Evolutionary conservation across 2,797 vertebrate species (phyloP).

Genomic region (Lerista edwardsae): DNA sequence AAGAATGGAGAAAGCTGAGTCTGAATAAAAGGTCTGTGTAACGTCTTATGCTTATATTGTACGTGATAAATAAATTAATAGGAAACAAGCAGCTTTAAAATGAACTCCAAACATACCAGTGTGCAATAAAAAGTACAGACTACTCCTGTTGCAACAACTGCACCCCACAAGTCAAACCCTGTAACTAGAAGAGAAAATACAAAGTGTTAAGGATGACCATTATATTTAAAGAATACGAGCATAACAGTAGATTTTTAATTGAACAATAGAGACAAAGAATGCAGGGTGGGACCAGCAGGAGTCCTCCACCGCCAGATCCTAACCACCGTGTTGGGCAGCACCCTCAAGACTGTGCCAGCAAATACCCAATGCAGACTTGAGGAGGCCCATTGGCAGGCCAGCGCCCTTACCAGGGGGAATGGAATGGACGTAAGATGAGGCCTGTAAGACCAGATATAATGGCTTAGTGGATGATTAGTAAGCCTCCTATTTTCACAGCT

Average conservation of each 20-base stretch:
- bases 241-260: neutral
- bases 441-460: neutral
- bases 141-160: slow-evolving; percentile 89
- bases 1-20: neutral
- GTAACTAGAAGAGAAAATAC: slow-evolving; percentile 81
- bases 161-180: slow-evolving; percentile 92
- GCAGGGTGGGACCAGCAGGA: no score
- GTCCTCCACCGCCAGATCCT: no score
- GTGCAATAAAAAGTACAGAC: slow-evolving; percentile 98
- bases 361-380: no score
- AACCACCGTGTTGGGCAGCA: no score
- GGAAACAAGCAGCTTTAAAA: slow-evolving; percentile 5
- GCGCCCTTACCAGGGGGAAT: no score
- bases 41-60: neutral
- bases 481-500: neutral
- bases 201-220: slow-evolving; percentile 23
- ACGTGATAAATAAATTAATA: slow-evolving; percentile 1
- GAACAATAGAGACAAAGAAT: neutral
- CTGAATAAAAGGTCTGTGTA: neutral
- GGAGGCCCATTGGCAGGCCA: no score
- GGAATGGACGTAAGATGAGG: no score
- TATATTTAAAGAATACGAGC: neutral
- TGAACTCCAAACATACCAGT: slow-evolving; percentile 80
- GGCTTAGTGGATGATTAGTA: neutral
- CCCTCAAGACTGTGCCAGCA: no score